A percentile compares a stretch with the other conserved stretches of the same genome.
Conservation (phyloP, 2,113 vertebrate genomes). For the Gymnorhina tibicen region DNA sequence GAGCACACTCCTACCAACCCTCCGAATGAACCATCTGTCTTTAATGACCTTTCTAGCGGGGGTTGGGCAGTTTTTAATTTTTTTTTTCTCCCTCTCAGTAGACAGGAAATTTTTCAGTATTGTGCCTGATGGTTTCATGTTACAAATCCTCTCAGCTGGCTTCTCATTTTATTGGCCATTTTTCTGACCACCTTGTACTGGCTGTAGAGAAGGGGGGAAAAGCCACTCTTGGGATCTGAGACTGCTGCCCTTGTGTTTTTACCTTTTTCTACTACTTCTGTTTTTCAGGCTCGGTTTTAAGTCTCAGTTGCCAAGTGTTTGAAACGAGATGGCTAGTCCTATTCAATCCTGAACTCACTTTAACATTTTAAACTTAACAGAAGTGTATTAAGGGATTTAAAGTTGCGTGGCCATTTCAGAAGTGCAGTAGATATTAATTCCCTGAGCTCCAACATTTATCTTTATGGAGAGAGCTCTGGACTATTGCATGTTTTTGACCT, state of each 20-base stretch:
- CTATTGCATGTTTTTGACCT: neutral
- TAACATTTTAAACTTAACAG: neutral
- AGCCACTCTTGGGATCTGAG: accelerated
- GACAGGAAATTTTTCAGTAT: neutral
- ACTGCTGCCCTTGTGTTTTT: neutral
- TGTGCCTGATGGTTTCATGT: neutral
- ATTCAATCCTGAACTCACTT: neutral
- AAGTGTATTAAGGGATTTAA: neutral
- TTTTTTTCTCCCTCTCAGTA: neutral
- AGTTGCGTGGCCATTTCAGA: neutral
- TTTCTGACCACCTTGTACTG: neutral
- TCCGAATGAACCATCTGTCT: neutral
- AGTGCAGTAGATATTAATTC: neutral
- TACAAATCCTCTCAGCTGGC: neutral
- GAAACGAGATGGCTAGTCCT: neutral
- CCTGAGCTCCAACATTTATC: neutral
- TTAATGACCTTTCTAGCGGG: neutral
- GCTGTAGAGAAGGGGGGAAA: neutral
- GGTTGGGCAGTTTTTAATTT: no score
- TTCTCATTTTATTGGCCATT: neutral
- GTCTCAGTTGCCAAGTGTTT: neutral
- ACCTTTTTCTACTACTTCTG: neutral
- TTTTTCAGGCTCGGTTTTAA: neutral
- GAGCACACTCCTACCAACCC: neutral
- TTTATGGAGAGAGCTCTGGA: neutral